phyloP scores from a whole-genome alignment of 2,113 vertebrate genomes.

The Tinamus guttatus region DNA sequence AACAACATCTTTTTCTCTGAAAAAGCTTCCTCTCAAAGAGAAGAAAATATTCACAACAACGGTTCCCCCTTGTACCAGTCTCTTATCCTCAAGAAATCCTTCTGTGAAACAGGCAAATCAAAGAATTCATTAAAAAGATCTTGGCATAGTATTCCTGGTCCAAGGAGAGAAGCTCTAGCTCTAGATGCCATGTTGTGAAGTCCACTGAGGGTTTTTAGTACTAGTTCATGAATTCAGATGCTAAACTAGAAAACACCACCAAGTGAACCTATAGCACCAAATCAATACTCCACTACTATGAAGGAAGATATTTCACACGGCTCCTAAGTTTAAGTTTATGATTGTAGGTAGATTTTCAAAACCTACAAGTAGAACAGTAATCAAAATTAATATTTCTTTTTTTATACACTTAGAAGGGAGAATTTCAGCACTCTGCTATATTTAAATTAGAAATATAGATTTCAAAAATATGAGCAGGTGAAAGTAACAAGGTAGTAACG shows the following conservation, averaged over 20 bases:
- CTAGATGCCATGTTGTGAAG: background rate
- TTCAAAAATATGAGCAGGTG: background rate
- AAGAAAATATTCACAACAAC: background rate
- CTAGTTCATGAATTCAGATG: background rate
- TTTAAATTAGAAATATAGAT: background rate
- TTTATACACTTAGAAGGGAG: background rate
- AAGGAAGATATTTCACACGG: background rate
- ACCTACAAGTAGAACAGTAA: background rate
- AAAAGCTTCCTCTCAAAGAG: background rate
- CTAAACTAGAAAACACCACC: background rate
- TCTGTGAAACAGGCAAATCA: background rate
- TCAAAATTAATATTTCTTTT: background rate
- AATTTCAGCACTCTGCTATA: background rate
- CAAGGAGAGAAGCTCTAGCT: background rate
- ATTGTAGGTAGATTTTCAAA: background rate
- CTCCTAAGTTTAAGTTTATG: background rate
- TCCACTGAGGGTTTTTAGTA: background rate
- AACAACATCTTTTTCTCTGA: background rate
- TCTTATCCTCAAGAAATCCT: background rate
- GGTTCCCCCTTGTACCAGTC: fast-evolving
- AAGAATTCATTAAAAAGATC: background rate
- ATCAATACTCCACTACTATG: background rate
- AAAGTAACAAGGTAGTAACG: background rate
- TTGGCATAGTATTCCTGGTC: background rate
- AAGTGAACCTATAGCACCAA: background rate